Base-by-base conservation (phyloP, 2,113 vertebrate species). In the Ictalurus punctatus region DNA sequence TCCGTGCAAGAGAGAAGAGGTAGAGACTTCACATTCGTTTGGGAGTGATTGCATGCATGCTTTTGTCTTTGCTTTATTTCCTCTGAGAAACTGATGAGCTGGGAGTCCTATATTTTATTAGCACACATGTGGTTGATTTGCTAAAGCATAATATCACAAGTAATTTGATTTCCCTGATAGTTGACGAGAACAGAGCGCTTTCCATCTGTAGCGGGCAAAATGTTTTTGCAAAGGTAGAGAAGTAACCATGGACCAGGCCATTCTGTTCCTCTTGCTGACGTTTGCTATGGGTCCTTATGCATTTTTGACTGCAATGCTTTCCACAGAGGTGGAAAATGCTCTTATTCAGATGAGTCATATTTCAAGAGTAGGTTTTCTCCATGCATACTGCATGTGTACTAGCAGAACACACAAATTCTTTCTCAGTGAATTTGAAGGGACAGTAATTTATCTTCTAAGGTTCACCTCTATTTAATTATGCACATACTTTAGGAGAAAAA, bases 81-180 rank as follows among this genome's bases (percentile, higher is more conserved):
- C 88, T 79, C 81, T 25, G 84, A 93, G 91, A 91, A 90, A 93
- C 90, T 94, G 92, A 93, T 93, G 93, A 94, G 90, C 92, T 88
- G 0, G 52, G 65, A 71, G 37, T 84, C 74, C 73, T 90, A 85
- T 79, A 79, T 73, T 91, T 92, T 92, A 90, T 94, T 93, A 93
- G 93, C 81, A 56, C 91, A 93, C 94, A 94, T 92, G 90, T 93
- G 94, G 92, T 92, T 88, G 84, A 87, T 93, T 95, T 92, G 92
- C 92, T 94, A 90, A 91, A 92, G 92, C 91, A 93, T 91, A 90
- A 92, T 90, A 92, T 83, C 89, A 83, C 63, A 63, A 84, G 65
- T 86, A 56, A 88, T 93, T 92, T 91, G 91, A 94, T 94, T 94
- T 94, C 90, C 80, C 91, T 90, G 92, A 93, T 90, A 89, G 85